Evolutionary conservation across 2,888 invertebrate species (phyloP), one percentile per base, ranked within the genome.

Genomic region (Meliscaeva auricollis): DNA sequence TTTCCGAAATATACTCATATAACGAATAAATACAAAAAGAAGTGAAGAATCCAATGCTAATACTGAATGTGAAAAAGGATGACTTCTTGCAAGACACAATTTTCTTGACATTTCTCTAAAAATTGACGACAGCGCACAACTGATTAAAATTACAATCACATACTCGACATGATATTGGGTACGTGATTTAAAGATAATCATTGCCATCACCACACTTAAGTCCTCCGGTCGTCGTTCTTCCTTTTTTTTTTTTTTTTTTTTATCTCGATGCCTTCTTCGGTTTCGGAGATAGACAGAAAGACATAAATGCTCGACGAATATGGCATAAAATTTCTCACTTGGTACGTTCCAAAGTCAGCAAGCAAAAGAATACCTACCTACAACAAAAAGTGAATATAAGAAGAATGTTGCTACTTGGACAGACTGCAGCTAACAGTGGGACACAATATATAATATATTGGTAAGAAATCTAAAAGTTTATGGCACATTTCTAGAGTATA

Each of bases 121-220:
- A 84, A 83, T 69, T 73, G 75, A 84, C 79, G 84, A 77, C 81
- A 81, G 72, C 44, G 46, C 46, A 73, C 68, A 82, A 81, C 87
- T 87, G 81, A 87, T 87, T 87, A 87, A 87, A 87, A 87, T 87
- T 80, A 82, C 87, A 78, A 87, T 87, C 87, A 82, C 87, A 87
- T 87, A 78, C 81, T 68, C 82, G 80, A 87, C 87, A 82, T 87
- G 87, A 87, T 87, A 87, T 82, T 82, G 87, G 76, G 74, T 87
- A 87, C 87, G 87, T 87, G 87, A 87, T 87, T 82, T 77, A 64
- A 81, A 82, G 87, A 87, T 87, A 87, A 87, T 87, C 80, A 84
- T 84, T 72, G 46, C 79, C 84, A 79, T 74, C 73, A 64, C 52
- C 83, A 74, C 35, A 74, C 35, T 58, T 56, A 66, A 70, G 81